A percentile compares a stretch with the other conserved stretches of the same genome.
These are phyloP conservation scores for Blastobasis adustella DNA, from an alignment of 2,888 invertebrate species.

Conservation along the genomic window DNA sequence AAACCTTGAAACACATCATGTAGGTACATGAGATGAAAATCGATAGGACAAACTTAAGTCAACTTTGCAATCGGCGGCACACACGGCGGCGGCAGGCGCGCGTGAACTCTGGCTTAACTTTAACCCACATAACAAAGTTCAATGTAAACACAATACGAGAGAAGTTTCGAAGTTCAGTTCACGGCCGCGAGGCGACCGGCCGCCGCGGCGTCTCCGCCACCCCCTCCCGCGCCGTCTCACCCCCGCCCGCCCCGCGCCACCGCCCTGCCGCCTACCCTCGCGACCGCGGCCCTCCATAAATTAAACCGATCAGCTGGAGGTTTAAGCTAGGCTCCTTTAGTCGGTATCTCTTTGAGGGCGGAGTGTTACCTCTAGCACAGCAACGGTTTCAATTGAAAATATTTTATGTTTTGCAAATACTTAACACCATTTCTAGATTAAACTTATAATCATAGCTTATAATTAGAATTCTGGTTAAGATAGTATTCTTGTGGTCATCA, in stretches of 20 bases:
- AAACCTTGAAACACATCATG: too few relatives aligned
- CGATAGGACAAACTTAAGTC: conserved; percentile 66
- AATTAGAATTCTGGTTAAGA: too few relatives aligned
- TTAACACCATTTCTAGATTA: too few relatives aligned
- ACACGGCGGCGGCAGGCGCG: conserved; percentile 36
- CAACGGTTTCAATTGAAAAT: too few relatives aligned
- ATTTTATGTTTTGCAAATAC: too few relatives aligned
- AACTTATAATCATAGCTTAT: too few relatives aligned
- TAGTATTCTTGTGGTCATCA: too few relatives aligned
- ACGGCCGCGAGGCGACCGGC: conserved; percentile 58
- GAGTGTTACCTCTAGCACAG: too few relatives aligned
- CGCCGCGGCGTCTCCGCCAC: conserved; percentile 21
- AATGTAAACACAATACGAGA: conserved; percentile 74
- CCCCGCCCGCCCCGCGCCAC: conserved; percentile 6
- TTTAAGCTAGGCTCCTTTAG: too few relatives aligned
- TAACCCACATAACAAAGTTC: conserved; percentile 76
- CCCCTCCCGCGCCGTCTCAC: conserved; percentile 15
- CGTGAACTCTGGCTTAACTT: conserved; percentile 72
- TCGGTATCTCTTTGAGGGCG: too few relatives aligned
- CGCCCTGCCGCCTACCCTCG: conserved; percentile 19
- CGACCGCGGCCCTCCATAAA: conserved; percentile 16
- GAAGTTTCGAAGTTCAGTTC: conserved; percentile 72
- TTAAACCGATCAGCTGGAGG: background rate
- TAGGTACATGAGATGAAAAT: conserved; percentile 64
- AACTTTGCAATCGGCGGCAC: conserved; percentile 68